Evolutionary conservation across 1,140 invertebrate genomes (phyloP), one percentile per base, ranked within the genome.

Genomic region (Drosophila murphyi): DNA sequence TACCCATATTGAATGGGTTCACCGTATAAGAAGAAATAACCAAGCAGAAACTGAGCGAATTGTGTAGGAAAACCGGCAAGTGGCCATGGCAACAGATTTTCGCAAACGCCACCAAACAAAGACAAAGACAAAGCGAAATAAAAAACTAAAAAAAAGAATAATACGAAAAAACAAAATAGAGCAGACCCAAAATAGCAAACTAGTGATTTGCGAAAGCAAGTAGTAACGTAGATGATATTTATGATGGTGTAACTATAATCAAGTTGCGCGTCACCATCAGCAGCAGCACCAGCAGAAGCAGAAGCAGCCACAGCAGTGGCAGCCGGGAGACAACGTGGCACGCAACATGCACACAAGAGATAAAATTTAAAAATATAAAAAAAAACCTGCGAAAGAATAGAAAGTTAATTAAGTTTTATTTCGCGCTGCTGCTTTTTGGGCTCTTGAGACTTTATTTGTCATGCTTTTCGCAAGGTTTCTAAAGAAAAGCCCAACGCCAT

Each of bases 11-110:
- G 20, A 20, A 20, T 20, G 20, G 20, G 20, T 20, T 20, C 20
- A 20, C 20, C 20, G 20, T 20, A 20, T 20, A 20, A 20, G 20
- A 20, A 20, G 20, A 20, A 20, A 20, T 20, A 20, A 20, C 20
- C 67, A 55, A 80, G 48, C 45, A 47, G 69, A 68, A 63, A 78
- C 55, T 52, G 55, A 63, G 62, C 62, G 72, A 83, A 83, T 64
- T 82, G 80, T 83, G 81, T 83, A 83, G 81, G 81, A 83, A 83
- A 83, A 83, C 81, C 82, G 82, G 78, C 81, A 73, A 85, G 61
- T 70, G 68, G 60, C 81, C 76, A 60, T 77, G 76, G 76, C 65
- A 77, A 71, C 61, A 73, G 71, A 74, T 85, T 85, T 85, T 80
- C 77, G 81, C 81, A 78, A 78, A 63, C 56, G 55, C 69, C 72